These are phyloP conservation scores for Panagrolaimus sp. DNA, from an alignment of 1,140 invertebrate species.

Conservation along the genomic window DNA sequence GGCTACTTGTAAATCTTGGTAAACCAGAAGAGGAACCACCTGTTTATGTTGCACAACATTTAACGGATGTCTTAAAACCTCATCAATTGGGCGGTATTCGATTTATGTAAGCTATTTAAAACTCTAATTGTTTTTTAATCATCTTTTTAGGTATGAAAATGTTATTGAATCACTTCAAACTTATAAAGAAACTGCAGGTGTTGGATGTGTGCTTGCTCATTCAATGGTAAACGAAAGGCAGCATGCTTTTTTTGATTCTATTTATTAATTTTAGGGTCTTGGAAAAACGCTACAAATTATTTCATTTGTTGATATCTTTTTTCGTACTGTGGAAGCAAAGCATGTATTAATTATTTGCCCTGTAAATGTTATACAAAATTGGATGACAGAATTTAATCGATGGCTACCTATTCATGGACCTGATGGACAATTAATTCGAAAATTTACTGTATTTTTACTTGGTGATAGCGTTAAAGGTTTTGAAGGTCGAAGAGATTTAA, in stretches of 20 bases:
- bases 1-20: constrained; percentile 89
- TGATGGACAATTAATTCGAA: constrained; percentile 64
- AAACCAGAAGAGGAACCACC: constrained; percentile 85
- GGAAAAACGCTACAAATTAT: constrained; percentile 96
- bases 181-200: constrained; percentile 41
- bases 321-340: constrained; percentile 63
- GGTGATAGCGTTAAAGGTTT: constrained; percentile 91
- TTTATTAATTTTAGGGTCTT: constrained; percentile 72
- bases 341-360: constrained; percentile 90
- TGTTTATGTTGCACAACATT: constrained; percentile 84
- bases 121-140: neutral
- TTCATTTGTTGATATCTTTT: constrained; percentile 89
- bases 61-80: constrained; percentile 84
- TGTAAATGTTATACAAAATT: constrained; percentile 97
- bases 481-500: constrained; percentile 71
- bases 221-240: constrained; percentile 84
- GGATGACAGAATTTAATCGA: constrained; percentile 94
- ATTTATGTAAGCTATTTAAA: constrained; percentile 42
- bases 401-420: constrained; percentile 33
- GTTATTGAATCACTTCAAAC: constrained; percentile 48
- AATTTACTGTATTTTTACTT: constrained; percentile 79
- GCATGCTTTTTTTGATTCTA: too few species aligned
- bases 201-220: constrained; percentile 91
- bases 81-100: constrained; percentile 67
- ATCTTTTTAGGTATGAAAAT: constrained; percentile 49